Conservation (phyloP, 2,797 vertebrate species). For the Tangara arthus region DNA sequence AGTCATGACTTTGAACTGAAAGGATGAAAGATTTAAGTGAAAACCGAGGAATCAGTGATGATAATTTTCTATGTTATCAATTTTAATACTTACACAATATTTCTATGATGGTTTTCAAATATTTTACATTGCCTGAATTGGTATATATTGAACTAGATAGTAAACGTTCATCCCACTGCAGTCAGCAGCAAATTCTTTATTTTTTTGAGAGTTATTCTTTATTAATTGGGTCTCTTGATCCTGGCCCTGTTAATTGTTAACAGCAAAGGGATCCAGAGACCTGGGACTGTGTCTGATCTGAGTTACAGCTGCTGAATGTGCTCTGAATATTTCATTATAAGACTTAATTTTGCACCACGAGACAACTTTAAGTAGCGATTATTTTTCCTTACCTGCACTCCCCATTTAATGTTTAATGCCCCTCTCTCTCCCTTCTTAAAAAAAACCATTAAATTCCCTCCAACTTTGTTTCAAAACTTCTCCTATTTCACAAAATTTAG, state of each 20-base stretch:
- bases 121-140: background rate
- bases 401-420: background rate
- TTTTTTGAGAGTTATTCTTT: background rate
- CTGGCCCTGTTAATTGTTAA: conserved; percentile 54
- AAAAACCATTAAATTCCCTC: background rate
- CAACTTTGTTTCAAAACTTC: background rate
- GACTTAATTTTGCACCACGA: conserved; percentile 12
- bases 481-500: background rate
- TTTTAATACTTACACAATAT: conserved; percentile 25
- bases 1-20: background rate
- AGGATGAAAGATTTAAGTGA: background rate
- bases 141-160: background rate
- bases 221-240: conserved; percentile 34
- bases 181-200: background rate
- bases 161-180: background rate
- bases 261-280: conserved; percentile 18
- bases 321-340: conserved; percentile 43
- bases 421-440: background rate
- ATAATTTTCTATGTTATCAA: background rate
- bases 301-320: conserved; percentile 1
- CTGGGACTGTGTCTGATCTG: background rate
- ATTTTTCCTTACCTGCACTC: background rate
- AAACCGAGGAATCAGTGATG: background rate
- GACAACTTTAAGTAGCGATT: conserved; percentile 12
- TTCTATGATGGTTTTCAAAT: background rate